A percentile compares a stretch with the other conserved stretches of the same genome.
phyloP scores from a whole-genome alignment of 30 jellyfish, hydroid and myxozoan species.

The Hydra vulgaris region DNA sequence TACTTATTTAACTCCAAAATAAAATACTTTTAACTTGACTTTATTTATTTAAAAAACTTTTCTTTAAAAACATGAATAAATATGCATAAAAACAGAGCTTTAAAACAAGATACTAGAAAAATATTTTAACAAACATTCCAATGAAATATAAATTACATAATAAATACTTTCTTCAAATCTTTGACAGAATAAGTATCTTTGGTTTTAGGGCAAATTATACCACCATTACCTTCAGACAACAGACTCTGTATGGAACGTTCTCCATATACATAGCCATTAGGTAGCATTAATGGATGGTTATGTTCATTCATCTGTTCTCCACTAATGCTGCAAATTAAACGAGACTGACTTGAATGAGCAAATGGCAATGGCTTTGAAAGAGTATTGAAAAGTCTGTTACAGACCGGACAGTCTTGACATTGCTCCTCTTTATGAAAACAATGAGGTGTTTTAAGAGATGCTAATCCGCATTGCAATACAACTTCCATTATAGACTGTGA shows the following conservation, averaged over 20 bases:
- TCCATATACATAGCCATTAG: conserved; percentile 83
- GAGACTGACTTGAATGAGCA: conserved; percentile 94
- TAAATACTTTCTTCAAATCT: conserved; percentile 64
- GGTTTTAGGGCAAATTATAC: conserved; percentile 67
- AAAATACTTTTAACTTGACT: too few relatives aligned
- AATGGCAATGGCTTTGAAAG: conserved; percentile 78
- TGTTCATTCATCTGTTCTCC: conserved; percentile 90
- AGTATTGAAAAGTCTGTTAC: conserved; percentile 67
- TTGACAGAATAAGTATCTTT: conserved; percentile 47
- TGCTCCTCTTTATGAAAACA: conserved; percentile 94
- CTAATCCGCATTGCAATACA: conserved; percentile 82
- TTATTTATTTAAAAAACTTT: too few relatives aligned
- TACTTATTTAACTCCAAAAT: too few relatives aligned
- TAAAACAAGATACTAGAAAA: too few relatives aligned
- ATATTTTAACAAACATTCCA: too few relatives aligned
- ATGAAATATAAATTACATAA: conserved; percentile 54
- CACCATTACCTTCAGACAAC: conserved; percentile 46
- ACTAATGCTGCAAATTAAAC: conserved; percentile 65
- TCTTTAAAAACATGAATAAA: too few relatives aligned
- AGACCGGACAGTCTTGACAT: conserved; percentile 86
- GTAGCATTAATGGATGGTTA: conserved; percentile 90
- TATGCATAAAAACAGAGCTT: too few relatives aligned
- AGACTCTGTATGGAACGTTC: conserved; percentile 59
- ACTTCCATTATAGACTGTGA: conserved; percentile 85
- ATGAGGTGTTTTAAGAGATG: conserved; percentile 92